Evolutionary conservation across 2,888 invertebrate species (phyloP).

Genomic region (Isotomurus palustris): DNA sequence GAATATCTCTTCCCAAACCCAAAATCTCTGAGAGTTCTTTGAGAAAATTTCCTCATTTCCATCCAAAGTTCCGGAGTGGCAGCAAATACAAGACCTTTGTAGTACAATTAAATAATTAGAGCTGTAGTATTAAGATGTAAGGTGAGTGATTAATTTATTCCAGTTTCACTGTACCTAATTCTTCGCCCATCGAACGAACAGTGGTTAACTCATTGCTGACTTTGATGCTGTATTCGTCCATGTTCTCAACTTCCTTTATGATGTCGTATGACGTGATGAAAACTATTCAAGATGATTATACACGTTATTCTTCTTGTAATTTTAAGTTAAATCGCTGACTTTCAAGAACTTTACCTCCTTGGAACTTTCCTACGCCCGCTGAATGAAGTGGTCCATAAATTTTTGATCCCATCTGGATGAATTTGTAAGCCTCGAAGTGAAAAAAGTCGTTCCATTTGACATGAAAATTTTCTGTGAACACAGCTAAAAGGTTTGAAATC

Average conservation of each 20-base stretch:
- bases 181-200: slow-evolving; percentile 34
- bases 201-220: slow-evolving; percentile 14
- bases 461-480: not conserved
- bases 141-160: not conserved
- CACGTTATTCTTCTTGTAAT: not conserved
- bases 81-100: not conserved
- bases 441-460: not conserved
- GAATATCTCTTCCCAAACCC: slow-evolving; percentile 23
- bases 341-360: not conserved
- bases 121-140: no score
- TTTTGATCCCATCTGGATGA: not conserved
- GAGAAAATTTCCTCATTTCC: slow-evolving; percentile 9
- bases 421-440: not conserved
- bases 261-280: slow-evolving; percentile 20
- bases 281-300: not conserved
- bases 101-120: not conserved
- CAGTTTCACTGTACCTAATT: slow-evolving; percentile 24
- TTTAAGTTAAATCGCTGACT: not conserved
- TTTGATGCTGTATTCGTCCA: slow-evolving; percentile 26
- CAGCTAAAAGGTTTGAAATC: not conserved
- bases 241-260: slow-evolving; percentile 20
- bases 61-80: slow-evolving; percentile 6
- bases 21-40: slow-evolving; percentile 6
- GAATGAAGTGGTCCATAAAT: not conserved
- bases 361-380: not conserved